Evolutionary conservation across 2,113 vertebrate genomes (phyloP), one percentile per base, ranked within the genome.

Genomic region (Limnothrissa miodon): DNA sequence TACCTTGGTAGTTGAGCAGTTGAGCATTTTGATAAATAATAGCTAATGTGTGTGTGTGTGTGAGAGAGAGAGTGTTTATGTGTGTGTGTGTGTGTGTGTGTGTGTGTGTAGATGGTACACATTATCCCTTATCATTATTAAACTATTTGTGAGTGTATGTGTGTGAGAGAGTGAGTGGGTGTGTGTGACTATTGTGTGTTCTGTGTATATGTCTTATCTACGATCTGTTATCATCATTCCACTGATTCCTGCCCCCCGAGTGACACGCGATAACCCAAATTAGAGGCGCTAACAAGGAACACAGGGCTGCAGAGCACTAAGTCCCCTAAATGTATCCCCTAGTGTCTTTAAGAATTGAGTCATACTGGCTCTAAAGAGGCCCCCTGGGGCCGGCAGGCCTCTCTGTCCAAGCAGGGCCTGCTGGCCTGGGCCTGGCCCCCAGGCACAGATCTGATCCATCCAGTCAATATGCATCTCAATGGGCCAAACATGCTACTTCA

Each of bases 101-200:
- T 6, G 42, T 42, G 42, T 42, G 42, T 42, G 42, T 42, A n/a
- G n/a, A n/a, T n/a, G 42, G 42, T 42, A 6, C 42, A 2, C 6
- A 42, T 6, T 4, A 42, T 42, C 42, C 6, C 2, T 42, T 42
- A 42, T 42, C 6, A 42, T 42, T 6, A 42, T 42, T 42, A 6
- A 2, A 42, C 42, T 17, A 15, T 17, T 10, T 48, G 46, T 48
- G 46, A 1, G 46, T 48, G 46, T 48, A 15, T 48, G 46, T 17
- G 46, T 48, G 46, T 48, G 46, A 15, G 46, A 0, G 13, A 15
- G 46, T 15, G 46, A 15, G 46, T 48, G 46, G 13, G 46, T 48
- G 51, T 56, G 21, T 53, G 51, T 8, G 39, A 89, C 89, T 53
- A 51, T 45, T 74, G 51, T 56, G 51, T 56, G 51, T 56, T 19